phyloP scores from a whole-genome alignment of 2,797 vertebrate species.

The Gallinago stenura region DNA sequence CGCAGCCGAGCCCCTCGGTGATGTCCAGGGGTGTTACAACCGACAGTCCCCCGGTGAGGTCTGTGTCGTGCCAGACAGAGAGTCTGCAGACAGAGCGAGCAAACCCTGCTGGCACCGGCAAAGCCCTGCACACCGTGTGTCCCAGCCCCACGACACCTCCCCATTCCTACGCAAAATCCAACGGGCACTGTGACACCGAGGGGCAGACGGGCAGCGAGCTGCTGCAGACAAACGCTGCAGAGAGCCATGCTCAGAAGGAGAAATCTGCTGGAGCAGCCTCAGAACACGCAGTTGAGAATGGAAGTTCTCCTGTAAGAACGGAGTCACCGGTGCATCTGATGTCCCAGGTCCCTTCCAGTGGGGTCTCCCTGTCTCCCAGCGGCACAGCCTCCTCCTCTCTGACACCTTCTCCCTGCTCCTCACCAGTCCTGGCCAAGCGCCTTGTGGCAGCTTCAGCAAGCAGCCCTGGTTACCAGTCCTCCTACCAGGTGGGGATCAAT shows the following conservation, averaged over 20 bases:
- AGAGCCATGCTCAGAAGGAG: slow-evolving; percentile 57
- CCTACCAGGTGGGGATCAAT: slow-evolving; percentile 94
- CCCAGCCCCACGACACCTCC: slow-evolving; percentile 51
- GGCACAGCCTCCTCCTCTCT: slow-evolving; percentile 93
- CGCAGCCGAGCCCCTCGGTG: slow-evolving; percentile 3
- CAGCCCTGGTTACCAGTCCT: slow-evolving; percentile 89
- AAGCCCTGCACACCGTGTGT: not conserved
- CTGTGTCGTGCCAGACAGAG: slow-evolving; percentile 87
- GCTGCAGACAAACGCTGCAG: not conserved
- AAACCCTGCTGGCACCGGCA: not conserved
- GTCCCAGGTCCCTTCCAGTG: slow-evolving; percentile 74
- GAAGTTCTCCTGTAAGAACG: slow-evolving; percentile 69
- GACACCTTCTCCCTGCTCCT: slow-evolving; percentile 94
- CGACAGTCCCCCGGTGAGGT: slow-evolving; percentile 63
- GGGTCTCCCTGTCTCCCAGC: slow-evolving; percentile 85
- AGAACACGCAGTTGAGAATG: slow-evolving; percentile 81
- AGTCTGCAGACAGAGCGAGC: slow-evolving; percentile 48
- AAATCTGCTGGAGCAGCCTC: slow-evolving; percentile 44
- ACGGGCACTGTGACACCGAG: slow-evolving; percentile 82
- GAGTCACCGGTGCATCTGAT: slow-evolving; percentile 78
- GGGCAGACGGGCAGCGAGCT: slow-evolving; percentile 44
- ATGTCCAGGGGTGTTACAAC: slow-evolving; percentile 57
- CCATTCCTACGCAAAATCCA: slow-evolving; percentile 75
- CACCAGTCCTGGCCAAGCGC: slow-evolving; percentile 90
- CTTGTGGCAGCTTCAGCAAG: slow-evolving; percentile 83